Conservation (phyloP, 2,797 vertebrate genomes). For the Sebastes nivosus region DNA sequence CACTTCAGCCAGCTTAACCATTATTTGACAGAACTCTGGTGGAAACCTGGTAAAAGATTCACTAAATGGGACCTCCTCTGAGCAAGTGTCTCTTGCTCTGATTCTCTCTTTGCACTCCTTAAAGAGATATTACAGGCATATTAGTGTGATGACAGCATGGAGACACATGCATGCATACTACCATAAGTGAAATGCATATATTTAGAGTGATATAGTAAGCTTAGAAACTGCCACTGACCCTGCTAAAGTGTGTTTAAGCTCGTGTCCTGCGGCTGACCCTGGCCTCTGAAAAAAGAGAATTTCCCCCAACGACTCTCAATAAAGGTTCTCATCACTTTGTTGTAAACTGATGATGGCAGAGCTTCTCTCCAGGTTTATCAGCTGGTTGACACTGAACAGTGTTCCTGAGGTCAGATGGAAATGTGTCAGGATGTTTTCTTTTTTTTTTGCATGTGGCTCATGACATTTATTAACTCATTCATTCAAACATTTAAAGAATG, state of each 20-base stretch:
- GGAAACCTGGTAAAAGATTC: conserved; percentile 40
- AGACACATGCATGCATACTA: background rate
- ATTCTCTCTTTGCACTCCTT: background rate
- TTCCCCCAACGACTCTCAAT: background rate
- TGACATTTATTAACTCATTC: background rate
- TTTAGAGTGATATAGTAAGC: background rate
- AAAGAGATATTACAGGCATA: background rate
- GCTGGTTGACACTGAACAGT: background rate
- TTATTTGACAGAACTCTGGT: background rate
- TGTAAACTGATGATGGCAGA: background rate
- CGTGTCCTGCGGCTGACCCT: background rate
- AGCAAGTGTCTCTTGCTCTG: background rate
- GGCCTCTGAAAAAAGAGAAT: too few relatives aligned
- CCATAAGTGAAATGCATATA: background rate
- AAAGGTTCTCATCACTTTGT: background rate
- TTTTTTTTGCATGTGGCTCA: conserved; percentile 54
- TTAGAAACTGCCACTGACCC: background rate
- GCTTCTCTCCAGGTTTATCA: background rate
- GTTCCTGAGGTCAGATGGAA: conserved; percentile 53
- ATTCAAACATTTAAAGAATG: background rate
- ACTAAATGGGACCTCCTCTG: conserved; percentile 27
- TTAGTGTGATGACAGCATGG: background rate
- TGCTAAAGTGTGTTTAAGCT: background rate
- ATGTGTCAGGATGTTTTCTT: conserved; percentile 38
- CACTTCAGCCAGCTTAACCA: background rate